Base-by-base conservation (phyloP, 2,888 invertebrate species). In the Volucella bombylans region DNA sequence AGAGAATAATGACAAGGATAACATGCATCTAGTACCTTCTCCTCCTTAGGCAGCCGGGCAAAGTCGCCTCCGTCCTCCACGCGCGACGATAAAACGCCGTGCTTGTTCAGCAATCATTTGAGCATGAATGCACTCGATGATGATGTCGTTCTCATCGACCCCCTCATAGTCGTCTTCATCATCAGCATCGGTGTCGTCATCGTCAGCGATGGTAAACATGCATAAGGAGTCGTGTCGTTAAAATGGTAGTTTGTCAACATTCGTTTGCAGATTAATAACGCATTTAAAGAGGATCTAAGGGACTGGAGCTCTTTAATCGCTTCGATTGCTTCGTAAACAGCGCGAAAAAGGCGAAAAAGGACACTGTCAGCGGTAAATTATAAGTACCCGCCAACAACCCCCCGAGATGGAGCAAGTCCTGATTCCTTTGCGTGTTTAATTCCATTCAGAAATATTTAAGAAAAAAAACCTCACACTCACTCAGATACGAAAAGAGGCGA, bases 1-100 rank as follows among this genome's bases (percentile, higher is more conserved):
- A 91, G 90, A 91, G 90, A 91, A 91, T 91, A 90, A 90, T 90
- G 91, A 90, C 88, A 81, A 81, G 85, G 85, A 85, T 85, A 81
- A 85, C 85, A 85, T 85, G 65, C 85, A 80, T 59, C 43, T 18
- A 45, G 31, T 2, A 11, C 68, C 12, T 18, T n/a, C n/a, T n/a
- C 55, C n/a, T 10, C 14, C 54, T n/a, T 39, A 38, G n/a, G 45
- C 8, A 11, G 59, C 9, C 65, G 11, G 39, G 23, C 62, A 64
- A 47, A 12, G 39, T 14, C 49, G 49, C 49, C n/a, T 14, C 8
- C 49, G 23, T 31, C 14, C 15, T 11, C 59, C 39, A 45, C 43
- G 23, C 52, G 68, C 76, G 50, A 52, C 64, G 85, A 81, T 81
- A 77, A 85, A 85, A 81, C 77, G 77, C 76, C 76, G 76, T 72